Conservation (phyloP, 2,113 vertebrate genomes). For the Okapia johnstoni region DNA sequence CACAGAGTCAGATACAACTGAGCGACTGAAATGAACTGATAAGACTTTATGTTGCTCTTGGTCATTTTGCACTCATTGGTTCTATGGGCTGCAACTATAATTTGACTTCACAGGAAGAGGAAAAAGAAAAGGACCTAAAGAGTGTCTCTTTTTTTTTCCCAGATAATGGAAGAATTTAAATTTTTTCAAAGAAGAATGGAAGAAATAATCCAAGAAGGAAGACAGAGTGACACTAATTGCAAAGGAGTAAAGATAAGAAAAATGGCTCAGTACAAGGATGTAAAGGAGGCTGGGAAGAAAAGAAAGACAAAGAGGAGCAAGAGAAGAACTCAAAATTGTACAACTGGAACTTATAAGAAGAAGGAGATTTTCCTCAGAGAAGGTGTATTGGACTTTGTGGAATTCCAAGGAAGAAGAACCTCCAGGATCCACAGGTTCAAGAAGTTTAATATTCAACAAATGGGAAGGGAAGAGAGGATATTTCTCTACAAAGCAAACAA, state of each 20-base stretch:
- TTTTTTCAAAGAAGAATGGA: not conserved
- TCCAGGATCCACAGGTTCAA: not conserved
- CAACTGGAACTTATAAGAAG: not conserved
- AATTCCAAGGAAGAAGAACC: not conserved
- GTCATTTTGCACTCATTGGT: not conserved
- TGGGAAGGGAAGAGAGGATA: not conserved
- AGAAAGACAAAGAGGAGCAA: not conserved
- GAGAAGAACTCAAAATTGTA: not conserved
- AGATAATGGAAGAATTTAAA: not conserved
- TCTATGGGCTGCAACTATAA: not conserved
- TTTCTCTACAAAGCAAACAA: not conserved
- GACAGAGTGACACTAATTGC: not conserved
- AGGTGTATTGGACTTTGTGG: not conserved
- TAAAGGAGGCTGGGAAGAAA: not conserved
- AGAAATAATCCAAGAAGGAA: not conserved
- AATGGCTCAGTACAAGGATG: not conserved
- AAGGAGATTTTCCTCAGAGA: not conserved
- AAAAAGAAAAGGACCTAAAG: not conserved
- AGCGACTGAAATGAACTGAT: rapidly evolving
- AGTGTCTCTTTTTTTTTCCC: not conserved
- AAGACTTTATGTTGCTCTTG: not conserved
- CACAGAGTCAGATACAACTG: rapidly evolving
- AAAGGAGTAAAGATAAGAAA: not conserved
- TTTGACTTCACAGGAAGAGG: not conserved
- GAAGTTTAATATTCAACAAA: not conserved